Evolutionary conservation across 2,888 invertebrate species (phyloP), one percentile per base, ranked within the genome.

Genomic region (Drosophila cracens): DNA sequence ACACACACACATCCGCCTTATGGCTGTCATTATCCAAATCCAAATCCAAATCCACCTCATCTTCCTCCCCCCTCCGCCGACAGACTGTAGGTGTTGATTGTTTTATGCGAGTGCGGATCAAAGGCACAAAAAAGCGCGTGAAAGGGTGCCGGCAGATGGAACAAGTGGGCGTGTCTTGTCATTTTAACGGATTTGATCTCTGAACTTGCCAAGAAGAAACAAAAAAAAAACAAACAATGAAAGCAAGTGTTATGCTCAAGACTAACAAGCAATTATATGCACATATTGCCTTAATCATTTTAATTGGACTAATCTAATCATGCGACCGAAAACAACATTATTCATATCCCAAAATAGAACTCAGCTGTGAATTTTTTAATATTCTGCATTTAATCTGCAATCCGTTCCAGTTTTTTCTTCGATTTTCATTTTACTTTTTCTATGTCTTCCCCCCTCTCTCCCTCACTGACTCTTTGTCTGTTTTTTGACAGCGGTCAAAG

Each of bases 251-350:
- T 53, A 53, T 21, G 71, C 61, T 36, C 61, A 29, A 34, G 46
- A 65, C 66, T 34, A 59, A 51, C 36, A 60, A n/a, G n/a, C 21
- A 54, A 59, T 48, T 40, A 57, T 25, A 16, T 56, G 36, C 36
- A 54, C 34, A 60, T 36, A 69, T 63, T 51, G 70, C 57, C 56
- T 67, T 74, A 85, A 77, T 69, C 67, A 78, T 59, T 74, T 66
- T 85, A 75, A 82, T 78, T 82, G 77, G 74, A 56, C 65, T 84
- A 87, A 84, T 84, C 88, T 83, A 82, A 85, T 85, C 78, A 80
- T 21, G 52, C 40, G 59, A 48, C 52, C 52, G 59, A 21, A 68
- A 54, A 25, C 27, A 43, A 6, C 40, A 38, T 40, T 51, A 63
- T 53, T 13, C 21, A 60, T 56, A 58, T 73, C 29, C 43, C 33